A percentile compares a stretch with the other conserved stretches of the same genome.
phyloP scores from a whole-genome alignment of 1,140 invertebrate species.

The Octopus sinensis region DNA sequence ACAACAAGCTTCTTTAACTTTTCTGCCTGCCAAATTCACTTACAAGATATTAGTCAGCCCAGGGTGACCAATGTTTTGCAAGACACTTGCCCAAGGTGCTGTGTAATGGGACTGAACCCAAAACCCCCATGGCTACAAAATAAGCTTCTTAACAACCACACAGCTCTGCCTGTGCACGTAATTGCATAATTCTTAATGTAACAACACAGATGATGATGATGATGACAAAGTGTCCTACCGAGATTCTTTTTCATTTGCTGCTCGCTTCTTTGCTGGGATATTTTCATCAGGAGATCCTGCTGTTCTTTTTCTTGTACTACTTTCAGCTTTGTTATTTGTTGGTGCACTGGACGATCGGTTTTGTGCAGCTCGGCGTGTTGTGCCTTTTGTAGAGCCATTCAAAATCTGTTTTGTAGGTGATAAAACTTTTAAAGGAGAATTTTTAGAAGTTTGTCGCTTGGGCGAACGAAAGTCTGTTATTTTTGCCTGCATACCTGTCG shows the following conservation, averaged over 20 bases:
- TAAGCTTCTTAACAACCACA: too few species aligned
- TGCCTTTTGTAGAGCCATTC: conserved; percentile 24
- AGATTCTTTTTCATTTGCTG: not conserved
- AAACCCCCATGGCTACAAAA: too few species aligned
- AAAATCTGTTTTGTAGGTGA: conserved; percentile 11
- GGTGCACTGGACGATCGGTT: not conserved
- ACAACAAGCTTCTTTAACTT: too few species aligned
- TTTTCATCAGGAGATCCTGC: conserved; percentile 5
- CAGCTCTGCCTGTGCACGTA: too few species aligned
- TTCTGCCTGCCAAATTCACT: too few species aligned
- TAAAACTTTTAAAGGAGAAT: conserved; percentile 22
- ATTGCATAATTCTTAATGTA: too few species aligned
- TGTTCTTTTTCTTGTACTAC: conserved; percentile 13
- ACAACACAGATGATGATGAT: too few species aligned
- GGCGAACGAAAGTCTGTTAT: conserved; percentile 28
- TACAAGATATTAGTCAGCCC: too few species aligned
- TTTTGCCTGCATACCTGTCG: conserved; percentile 34
- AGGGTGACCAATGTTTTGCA: too few species aligned
- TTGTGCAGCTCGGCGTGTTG: conserved; percentile 12
- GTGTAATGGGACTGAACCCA: too few species aligned
- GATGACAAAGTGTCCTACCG: not conserved
- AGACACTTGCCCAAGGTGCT: too few species aligned
- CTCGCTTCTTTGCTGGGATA: conserved; percentile 12
- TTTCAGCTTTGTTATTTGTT: conserved; percentile 6
- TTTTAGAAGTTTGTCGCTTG: conserved; percentile 13